phyloP scores from a whole-genome alignment of 92 coral and sea anemone genomes.

The Diadumene lineata region DNA sequence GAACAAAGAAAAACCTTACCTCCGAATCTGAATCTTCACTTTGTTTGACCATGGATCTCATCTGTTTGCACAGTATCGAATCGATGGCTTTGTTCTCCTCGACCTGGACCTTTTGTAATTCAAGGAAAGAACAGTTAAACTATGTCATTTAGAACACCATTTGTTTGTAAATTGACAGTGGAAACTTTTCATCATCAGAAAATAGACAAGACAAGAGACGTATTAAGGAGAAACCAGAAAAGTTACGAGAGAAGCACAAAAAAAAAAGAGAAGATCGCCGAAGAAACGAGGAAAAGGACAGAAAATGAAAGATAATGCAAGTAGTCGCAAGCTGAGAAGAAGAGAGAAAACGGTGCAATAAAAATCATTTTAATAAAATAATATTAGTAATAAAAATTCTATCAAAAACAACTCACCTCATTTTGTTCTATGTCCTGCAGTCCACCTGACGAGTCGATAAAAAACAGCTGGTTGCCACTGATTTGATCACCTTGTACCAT shows the following conservation, averaged over 20 bases:
- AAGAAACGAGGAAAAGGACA: too few relatives aligned
- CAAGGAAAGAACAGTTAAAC: not conserved
- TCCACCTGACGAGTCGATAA: conserved; percentile 29
- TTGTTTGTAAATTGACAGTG: too few relatives aligned
- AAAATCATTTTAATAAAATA: too few relatives aligned
- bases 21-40: conserved; percentile 24
- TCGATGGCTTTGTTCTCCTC: conserved; percentile 10
- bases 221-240: too few relatives aligned
- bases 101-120: conserved; percentile 12
- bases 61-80: conserved; percentile 23
- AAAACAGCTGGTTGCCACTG: conserved; percentile 8
- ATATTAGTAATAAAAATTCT: too few relatives aligned
- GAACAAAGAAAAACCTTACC: conserved; percentile 5
- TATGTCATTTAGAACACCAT: not conserved
- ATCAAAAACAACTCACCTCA: conserved; percentile 15
- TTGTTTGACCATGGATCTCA: conserved; percentile 10
- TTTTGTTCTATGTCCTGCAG: not conserved
- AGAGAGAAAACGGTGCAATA: too few relatives aligned
- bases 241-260: too few relatives aligned
- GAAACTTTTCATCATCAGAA: too few relatives aligned
- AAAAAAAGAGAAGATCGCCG: too few relatives aligned
- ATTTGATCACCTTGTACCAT: conserved; percentile 15
- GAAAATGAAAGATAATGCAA: too few relatives aligned
- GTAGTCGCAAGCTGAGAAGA: too few relatives aligned
- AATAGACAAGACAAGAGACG: too few relatives aligned